These are phyloP conservation scores for Phenganax stokvisi DNA, from an alignment of 92 coral and sea anemone genomes.

Conservation along the genomic window DNA sequence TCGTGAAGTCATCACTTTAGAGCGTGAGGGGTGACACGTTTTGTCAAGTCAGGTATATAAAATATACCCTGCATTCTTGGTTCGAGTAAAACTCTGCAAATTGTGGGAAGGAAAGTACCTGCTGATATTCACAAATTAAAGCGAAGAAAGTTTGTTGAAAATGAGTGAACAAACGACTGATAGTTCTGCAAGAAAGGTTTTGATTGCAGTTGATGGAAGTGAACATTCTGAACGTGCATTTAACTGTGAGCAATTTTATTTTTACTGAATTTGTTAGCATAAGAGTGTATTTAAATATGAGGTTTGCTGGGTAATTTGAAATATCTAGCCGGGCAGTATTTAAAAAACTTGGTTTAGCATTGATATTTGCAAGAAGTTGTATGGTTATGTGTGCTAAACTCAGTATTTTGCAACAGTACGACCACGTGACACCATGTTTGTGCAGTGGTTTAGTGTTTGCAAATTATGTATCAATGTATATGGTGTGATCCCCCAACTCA, in stretches of 20 bases:
- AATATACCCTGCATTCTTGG: too few species aligned
- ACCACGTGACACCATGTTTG: too few species aligned
- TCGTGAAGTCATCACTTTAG: neutral
- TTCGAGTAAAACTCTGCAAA: neutral
- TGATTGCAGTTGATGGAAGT: slow-evolving; percentile 30
- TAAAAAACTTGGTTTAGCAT: too few species aligned
- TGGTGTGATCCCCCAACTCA: too few species aligned
- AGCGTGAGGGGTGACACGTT: neutral
- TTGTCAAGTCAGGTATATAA: neutral
- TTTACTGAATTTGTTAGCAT: neutral
- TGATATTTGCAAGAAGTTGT: too few species aligned
- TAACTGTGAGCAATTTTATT: slow-evolving; percentile 24
- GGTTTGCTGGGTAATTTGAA: too few species aligned
- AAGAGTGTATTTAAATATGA: too few species aligned
- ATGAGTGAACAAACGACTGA: neutral
- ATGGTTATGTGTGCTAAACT: too few species aligned
- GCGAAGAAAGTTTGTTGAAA: neutral
- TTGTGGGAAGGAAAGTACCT: neutral
- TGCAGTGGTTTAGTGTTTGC: too few species aligned
- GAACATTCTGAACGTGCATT: slow-evolving; percentile 34
- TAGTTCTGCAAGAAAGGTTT: slow-evolving; percentile 1
- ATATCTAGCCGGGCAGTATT: too few species aligned
- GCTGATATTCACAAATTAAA: neutral
- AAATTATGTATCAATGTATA: too few species aligned
- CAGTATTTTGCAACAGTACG: too few species aligned